A percentile compares a stretch with the other conserved stretches of the same genome.
These are phyloP conservation scores for Danio kyathit DNA, from an alignment of 2,797 vertebrate species.

Conservation along the genomic window DNA sequence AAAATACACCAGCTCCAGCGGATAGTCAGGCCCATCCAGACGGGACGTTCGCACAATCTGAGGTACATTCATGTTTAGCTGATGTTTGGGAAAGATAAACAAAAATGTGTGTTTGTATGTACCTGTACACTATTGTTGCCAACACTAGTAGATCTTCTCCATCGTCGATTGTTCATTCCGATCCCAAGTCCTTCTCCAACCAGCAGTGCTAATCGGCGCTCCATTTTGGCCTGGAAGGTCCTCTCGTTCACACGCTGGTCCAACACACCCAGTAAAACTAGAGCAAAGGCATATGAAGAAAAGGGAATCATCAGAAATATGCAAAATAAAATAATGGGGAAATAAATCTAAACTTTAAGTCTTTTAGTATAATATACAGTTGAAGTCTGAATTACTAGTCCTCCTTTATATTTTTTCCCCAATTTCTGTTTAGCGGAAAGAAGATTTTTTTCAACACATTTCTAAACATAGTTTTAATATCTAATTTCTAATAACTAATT, in stretches of 20 bases:
- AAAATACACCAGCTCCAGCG: constrained; percentile 93
- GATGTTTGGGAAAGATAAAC: background rate
- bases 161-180: constrained; percentile 77
- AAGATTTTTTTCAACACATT: too few species aligned
- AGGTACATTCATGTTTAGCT: background rate
- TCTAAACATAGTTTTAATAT: too few species aligned
- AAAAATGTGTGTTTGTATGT: constrained; percentile 42
- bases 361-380: too few species aligned
- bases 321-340: too few species aligned
- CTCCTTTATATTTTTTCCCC: too few species aligned
- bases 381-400: too few species aligned
- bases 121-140: constrained; percentile 92
- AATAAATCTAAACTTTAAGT: too few species aligned
- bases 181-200: constrained; percentile 86
- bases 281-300: constrained; percentile 44
- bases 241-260: constrained; percentile 87
- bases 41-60: constrained; percentile 90
- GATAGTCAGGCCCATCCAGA: constrained; percentile 83
- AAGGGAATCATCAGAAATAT: too few species aligned
- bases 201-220: constrained; percentile 90
- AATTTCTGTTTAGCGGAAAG: too few species aligned
- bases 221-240: constrained; percentile 92
- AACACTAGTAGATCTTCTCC: constrained; percentile 88
- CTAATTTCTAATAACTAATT: too few species aligned
- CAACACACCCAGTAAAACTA: constrained; percentile 91